phyloP scores from a whole-genome alignment of 2,888 invertebrate genomes.

The Orchesellides sinensis region DNA sequence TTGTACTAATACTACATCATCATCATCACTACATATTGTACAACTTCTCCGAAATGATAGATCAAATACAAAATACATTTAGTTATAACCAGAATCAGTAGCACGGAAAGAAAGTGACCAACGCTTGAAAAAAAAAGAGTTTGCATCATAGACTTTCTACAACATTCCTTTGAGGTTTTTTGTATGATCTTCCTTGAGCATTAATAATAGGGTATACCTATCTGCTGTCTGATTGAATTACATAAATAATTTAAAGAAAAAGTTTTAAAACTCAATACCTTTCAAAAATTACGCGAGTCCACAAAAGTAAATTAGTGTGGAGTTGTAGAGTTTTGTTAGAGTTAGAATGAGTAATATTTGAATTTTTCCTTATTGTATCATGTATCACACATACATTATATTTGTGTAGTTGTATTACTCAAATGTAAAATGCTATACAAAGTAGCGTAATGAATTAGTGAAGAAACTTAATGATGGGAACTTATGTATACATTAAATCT shows the following conservation, averaged over 20 bases:
- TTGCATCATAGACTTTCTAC: slow-evolving; percentile 36
- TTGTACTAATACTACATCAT: too few relatives aligned
- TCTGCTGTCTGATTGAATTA: slow-evolving; percentile 17
- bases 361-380: too few relatives aligned
- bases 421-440: background rate
- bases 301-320: too few relatives aligned
- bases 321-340: background rate
- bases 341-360: background rate
- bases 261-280: slow-evolving; percentile 10
- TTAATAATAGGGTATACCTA: slow-evolving; percentile 25
- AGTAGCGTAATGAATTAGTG: background rate
- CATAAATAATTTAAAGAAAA: slow-evolving; percentile 29
- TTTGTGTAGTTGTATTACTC: background rate
- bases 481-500: too few relatives aligned
- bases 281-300: background rate
- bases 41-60: background rate
- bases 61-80: background rate
- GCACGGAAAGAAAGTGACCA: slow-evolving; percentile 53
- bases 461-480: slow-evolving; percentile 6
- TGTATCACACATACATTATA: background rate
- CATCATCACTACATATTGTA: too few relatives aligned
- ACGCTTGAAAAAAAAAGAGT: slow-evolving; percentile 16
- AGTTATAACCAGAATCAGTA: background rate
- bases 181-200: slow-evolving; percentile 11
- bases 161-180: slow-evolving; percentile 29